These are phyloP conservation scores for Melanotus villosus DNA, from an alignment of 2,888 invertebrate genomes.

Conservation along the genomic window DNA sequence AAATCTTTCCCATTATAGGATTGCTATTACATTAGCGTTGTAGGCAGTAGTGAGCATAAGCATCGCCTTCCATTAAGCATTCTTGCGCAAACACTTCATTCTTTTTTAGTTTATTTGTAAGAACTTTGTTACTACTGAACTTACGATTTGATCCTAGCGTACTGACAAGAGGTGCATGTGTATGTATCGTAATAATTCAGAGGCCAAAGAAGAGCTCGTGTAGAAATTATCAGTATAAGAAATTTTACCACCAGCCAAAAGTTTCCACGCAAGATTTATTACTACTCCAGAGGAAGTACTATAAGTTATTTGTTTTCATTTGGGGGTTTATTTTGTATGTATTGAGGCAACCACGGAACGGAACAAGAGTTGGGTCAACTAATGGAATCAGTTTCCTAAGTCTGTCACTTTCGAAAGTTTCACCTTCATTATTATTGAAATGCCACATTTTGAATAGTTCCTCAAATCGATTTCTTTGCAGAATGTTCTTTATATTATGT, in stretches of 20 bases:
- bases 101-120: slow-evolving; percentile 51
- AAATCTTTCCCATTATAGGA: slow-evolving; percentile 47
- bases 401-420: slow-evolving; percentile 16
- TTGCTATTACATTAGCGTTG: slow-evolving; percentile 47
- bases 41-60: slow-evolving; percentile 57
- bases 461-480: slow-evolving; percentile 37
- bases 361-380: slow-evolving; percentile 44
- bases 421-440: slow-evolving; percentile 36
- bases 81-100: slow-evolving; percentile 2
- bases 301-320: slow-evolving; percentile 4
- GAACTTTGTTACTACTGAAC: slow-evolving; percentile 50
- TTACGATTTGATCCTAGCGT: slow-evolving; percentile 53
- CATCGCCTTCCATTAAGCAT: slow-evolving; percentile 54
- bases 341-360: slow-evolving; percentile 42
- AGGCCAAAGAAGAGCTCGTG: slow-evolving; percentile 58
- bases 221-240: slow-evolving; percentile 59
- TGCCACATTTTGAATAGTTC: slow-evolving; percentile 33
- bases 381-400: slow-evolving; percentile 43
- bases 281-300: slow-evolving; percentile 17
- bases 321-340: slow-evolving; percentile 37
- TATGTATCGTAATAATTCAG: slow-evolving; percentile 55
- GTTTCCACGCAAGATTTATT: background rate
- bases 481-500: background rate
- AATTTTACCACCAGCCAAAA: slow-evolving; percentile 49
- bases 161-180: slow-evolving; percentile 60